Conservation (phyloP, 2,888 invertebrate species). For the Tyria jacobaeae region DNA sequence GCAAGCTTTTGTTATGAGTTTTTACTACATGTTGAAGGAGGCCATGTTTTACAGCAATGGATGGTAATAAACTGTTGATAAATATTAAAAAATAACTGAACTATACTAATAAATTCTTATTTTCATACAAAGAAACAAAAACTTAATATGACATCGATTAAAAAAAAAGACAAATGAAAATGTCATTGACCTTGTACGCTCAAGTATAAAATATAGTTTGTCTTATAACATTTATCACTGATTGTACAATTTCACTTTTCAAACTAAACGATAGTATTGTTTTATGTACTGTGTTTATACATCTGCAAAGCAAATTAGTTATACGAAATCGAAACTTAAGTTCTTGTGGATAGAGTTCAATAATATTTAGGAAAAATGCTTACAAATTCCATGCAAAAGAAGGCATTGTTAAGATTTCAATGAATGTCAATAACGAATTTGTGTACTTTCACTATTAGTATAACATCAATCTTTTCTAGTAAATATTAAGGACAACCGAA, state of each 20-base stretch:
- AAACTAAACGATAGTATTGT: constrained; percentile 23
- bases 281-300: constrained; percentile 12
- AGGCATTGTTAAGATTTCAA: neutral
- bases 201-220: too few species aligned
- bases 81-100: too few species aligned
- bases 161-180: neutral
- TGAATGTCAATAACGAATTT: neutral
- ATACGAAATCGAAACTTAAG: neutral
- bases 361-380: constrained; percentile 1
- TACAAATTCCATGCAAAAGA: constrained; percentile 1
- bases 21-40: too few species aligned
- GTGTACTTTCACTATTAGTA: neutral
- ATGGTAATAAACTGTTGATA: too few species aligned
- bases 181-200: neutral
- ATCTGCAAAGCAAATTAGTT: constrained; percentile 9
- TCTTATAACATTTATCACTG: neutral
- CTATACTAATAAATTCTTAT: too few species aligned
- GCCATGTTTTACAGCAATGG: too few species aligned
- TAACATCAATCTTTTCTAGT: too few species aligned
- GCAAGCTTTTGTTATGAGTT: too few species aligned
- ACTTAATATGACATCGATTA: neutral
- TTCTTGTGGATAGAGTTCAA: constrained; percentile 2
- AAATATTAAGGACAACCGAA: too few species aligned
- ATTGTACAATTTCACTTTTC: constrained; percentile 20
- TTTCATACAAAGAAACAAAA: neutral